Percentiles rank a stretch among this genome's conserved stretches.
phyloP scores from a whole-genome alignment of 2,888 invertebrate genomes.

The Pseudoips prasinana region DNA sequence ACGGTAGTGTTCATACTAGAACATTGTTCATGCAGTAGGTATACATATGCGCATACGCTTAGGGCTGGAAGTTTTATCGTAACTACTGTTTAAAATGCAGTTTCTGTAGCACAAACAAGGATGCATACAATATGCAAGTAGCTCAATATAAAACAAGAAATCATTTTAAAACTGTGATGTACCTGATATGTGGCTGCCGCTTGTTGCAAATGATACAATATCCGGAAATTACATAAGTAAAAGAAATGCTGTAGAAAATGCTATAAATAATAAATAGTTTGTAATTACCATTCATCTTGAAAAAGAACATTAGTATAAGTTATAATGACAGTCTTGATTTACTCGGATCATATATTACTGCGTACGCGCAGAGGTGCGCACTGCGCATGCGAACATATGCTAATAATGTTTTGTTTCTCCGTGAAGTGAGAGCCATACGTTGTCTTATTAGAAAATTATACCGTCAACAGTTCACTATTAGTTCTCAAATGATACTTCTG shows the following conservation, averaged over 20 bases:
- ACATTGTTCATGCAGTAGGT: conserved; percentile 17
- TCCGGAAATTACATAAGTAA: too few relatives aligned
- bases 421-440: conserved; percentile 14
- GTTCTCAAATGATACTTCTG: too few relatives aligned
- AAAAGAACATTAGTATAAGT: too few relatives aligned
- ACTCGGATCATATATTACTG: conserved; percentile 22
- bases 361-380: conserved; percentile 26
- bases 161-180: too few relatives aligned
- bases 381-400: conserved; percentile 30
- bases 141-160: too few relatives aligned
- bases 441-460: conserved; percentile 16
- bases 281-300: too few relatives aligned
- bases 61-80: conserved; percentile 20
- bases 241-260: too few relatives aligned
- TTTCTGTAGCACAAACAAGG: conserved; percentile 11
- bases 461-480: conserved; percentile 8
- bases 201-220: too few relatives aligned
- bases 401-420: conserved; percentile 34
- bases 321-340: conserved; percentile 28
- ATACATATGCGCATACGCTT: conserved; percentile 10
- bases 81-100: conserved; percentile 15
- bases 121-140: too few relatives aligned
- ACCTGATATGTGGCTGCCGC: too few relatives aligned
- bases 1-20: conserved; percentile 29
- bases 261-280: too few relatives aligned